Evolutionary conservation across 2,797 vertebrate species (phyloP).

Genomic region (Nyctalus aviator): DNA sequence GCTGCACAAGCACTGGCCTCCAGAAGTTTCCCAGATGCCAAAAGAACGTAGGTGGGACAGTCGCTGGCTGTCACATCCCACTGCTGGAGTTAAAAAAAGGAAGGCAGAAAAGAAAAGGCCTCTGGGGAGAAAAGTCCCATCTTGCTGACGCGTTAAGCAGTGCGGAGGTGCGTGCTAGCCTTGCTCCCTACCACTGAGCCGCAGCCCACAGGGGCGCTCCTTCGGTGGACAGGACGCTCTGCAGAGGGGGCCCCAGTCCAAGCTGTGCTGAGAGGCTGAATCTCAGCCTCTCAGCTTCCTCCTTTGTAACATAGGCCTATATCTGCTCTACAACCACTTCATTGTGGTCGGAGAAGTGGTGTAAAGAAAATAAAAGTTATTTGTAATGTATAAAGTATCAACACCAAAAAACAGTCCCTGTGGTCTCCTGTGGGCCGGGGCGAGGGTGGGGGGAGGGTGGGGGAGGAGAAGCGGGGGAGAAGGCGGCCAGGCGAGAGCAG

Average conservation of each 20-base stretch:
- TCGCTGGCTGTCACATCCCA: background rate
- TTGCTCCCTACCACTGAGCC: background rate
- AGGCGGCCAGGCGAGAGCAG: background rate
- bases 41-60: background rate
- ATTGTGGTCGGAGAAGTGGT: background rate
- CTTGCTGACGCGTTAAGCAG: background rate
- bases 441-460: too few relatives aligned
- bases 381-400: background rate
- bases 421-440: background rate
- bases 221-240: rapidly evolving
- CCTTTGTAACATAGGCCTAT: background rate
- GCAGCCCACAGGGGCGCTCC: background rate
- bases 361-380: slow-evolving; percentile 30
- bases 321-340: background rate
- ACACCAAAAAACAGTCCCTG: background rate
- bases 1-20: background rate
- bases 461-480: too few relatives aligned
- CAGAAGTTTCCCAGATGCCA: background rate
- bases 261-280: background rate
- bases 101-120: background rate
- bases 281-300: background rate
- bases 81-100: background rate
- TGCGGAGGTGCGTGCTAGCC: rapidly evolving
- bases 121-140: background rate
- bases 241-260: too few relatives aligned